Evolutionary conservation across 1,140 invertebrate species (phyloP), one percentile per base, ranked within the genome.

Genomic region (Colletes latitarsis): DNA sequence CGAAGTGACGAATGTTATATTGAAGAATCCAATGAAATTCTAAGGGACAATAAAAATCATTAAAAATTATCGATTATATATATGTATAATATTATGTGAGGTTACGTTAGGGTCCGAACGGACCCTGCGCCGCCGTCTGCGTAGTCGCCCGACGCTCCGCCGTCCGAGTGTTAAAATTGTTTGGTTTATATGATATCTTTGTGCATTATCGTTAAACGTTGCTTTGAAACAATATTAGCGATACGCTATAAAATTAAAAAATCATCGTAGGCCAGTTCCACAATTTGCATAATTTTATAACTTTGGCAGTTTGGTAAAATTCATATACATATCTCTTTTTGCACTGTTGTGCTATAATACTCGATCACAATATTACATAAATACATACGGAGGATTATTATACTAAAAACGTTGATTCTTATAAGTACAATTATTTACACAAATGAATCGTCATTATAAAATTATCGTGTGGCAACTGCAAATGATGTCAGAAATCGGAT

Each of bases 351-450:
- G 9, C n/a, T n/a, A 46, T 57, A 68, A 4, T 14, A 41, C 0
- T 57, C 10, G 15, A 21, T 57, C 30, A 30, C 19, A 63, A 72
- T 71, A 17, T 43, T 49, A 72, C 19, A 72, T 39, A 14, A 9
- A 58, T 76, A 57, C 30, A 30, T 30, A 2, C 63, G 15, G 41
- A 52, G 14, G 46, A 76, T 17, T 19, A 55, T 71, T 62, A 14
- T 77, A 62, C 46, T 43, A 71, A 49, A 67, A 63, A 14, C 15
- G 63, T 43, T 10, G 19, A 30, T 43, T 79, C 19, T 19, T 64
- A 53, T 46, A 72, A 17, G 15, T 73, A 41, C 21, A 79, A 55
- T 57, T 79, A 79, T 79, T 79, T 73, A 79, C 77, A 79, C 46
- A 63, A 49, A 55, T 46, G 15, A 55, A 73, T 55, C 17, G 1